Conservation (phyloP, 1,140 invertebrate genomes). For the Magallana ariakensis region DNA sequence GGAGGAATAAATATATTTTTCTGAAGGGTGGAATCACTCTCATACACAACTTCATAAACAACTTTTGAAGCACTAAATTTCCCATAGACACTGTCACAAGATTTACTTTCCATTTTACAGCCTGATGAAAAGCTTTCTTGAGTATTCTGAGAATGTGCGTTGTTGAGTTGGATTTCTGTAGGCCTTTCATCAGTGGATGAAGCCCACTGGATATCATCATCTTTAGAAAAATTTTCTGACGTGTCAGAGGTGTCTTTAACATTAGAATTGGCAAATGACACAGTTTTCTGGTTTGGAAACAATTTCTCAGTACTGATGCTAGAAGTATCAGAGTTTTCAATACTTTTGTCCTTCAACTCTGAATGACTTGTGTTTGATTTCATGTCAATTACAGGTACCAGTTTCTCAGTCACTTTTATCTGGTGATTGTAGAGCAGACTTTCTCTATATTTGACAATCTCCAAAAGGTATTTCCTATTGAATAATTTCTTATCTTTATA, state of each 20-base stretch:
- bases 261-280: no score
- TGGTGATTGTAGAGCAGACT: not conserved
- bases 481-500: slow-evolving; percentile 29
- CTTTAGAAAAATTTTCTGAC: no score
- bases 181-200: no score
- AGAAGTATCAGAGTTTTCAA: not conserved
- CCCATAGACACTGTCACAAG: no score
- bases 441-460: slow-evolving; percentile 11
- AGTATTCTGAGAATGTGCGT: no score
- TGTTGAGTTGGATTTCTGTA: no score
- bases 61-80: no score
- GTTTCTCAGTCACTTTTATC: not conserved
- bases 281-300: not conserved
- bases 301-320: not conserved
- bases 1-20: slow-evolving; percentile 26
- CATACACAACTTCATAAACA: not conserved
- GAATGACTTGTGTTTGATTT: not conserved
- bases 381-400: not conserved
- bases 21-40: not conserved
- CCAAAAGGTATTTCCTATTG: not conserved
- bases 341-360: not conserved
- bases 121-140: no score
- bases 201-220: no score
- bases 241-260: no score
- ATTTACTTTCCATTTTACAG: no score